phyloP scores from a whole-genome alignment of 2,797 vertebrate species.

The Sebastes trivittatus region DNA sequence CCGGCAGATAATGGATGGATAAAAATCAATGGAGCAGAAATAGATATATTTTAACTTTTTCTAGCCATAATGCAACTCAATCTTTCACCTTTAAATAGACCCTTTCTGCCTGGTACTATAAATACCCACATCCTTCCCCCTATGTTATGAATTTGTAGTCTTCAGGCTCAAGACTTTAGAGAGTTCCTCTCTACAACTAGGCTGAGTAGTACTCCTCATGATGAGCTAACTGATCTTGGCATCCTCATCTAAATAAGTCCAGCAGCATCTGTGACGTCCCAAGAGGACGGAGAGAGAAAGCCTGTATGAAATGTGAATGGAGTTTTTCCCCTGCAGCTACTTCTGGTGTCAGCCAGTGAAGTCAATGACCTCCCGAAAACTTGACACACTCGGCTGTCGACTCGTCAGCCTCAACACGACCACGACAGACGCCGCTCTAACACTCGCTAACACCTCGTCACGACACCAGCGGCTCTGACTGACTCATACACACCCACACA shows the following conservation, averaged over 20 bases:
- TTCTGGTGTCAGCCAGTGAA: neutral
- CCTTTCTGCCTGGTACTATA: neutral
- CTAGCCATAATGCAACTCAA: neutral
- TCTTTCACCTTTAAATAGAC: neutral
- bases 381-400: neutral
- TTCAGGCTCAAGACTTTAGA: neutral
- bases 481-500: constrained; percentile 45
- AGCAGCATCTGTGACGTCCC: neutral
- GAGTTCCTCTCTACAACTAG: neutral
- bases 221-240: neutral
- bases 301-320: constrained; percentile 1
- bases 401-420: neutral
- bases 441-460: constrained; percentile 25
- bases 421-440: neutral
- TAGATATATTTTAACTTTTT: neutral
- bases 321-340: neutral
- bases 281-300: neutral
- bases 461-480: constrained; percentile 24
- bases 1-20: too few relatives aligned
- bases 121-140: neutral
- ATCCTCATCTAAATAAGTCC: neutral
- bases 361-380: constrained; percentile 18
- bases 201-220: neutral
- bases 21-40: neutral
- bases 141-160: neutral